These are phyloP conservation scores for Scrobipalpa atriplicella DNA, from an alignment of 2,888 invertebrate species.

Conservation along the genomic window DNA sequence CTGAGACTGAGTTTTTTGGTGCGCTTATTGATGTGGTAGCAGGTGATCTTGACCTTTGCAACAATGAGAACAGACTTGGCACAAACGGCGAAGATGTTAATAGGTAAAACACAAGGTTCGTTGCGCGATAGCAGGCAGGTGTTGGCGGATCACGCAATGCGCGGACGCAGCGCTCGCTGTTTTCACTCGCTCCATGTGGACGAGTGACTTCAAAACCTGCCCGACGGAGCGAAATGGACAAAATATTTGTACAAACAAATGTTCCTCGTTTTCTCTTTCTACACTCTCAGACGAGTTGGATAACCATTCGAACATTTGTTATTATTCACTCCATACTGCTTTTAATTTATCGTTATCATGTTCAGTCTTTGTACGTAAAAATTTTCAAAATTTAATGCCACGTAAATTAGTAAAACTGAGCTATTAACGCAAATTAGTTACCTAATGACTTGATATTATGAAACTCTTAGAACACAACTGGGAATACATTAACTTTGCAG, in stretches of 20 bases:
- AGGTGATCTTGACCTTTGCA: slow-evolving; percentile 66
- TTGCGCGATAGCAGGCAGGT: slow-evolving; percentile 63
- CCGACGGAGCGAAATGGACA: slow-evolving; percentile 59
- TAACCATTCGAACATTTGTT: slow-evolving; percentile 22
- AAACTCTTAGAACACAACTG: slow-evolving; percentile 23
- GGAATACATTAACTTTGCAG: slow-evolving; percentile 30
- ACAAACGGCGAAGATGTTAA: slow-evolving; percentile 53
- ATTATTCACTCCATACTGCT: slow-evolving; percentile 1
- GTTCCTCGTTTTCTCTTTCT: slow-evolving; percentile 66
- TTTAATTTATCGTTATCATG: neutral
- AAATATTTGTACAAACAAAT: slow-evolving; percentile 72
- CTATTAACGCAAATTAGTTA: slow-evolving; percentile 29
- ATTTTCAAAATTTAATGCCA: neutral
- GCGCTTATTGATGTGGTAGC: slow-evolving; percentile 46
- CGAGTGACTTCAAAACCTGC: slow-evolving; percentile 66
- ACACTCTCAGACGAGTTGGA: slow-evolving; percentile 31
- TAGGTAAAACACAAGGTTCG: slow-evolving; percentile 59
- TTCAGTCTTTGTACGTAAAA: neutral
- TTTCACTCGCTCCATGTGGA: slow-evolving; percentile 68
- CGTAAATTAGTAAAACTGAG: slow-evolving; percentile 8
- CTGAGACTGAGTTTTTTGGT: slow-evolving; percentile 39
- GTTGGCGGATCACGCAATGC: slow-evolving; percentile 67
- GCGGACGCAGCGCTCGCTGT: slow-evolving; percentile 46
- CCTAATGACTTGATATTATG: slow-evolving; percentile 22
- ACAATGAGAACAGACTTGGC: slow-evolving; percentile 57